Conservation (phyloP, 1,140 invertebrate species). For the Streblospio benedicti region DNA sequence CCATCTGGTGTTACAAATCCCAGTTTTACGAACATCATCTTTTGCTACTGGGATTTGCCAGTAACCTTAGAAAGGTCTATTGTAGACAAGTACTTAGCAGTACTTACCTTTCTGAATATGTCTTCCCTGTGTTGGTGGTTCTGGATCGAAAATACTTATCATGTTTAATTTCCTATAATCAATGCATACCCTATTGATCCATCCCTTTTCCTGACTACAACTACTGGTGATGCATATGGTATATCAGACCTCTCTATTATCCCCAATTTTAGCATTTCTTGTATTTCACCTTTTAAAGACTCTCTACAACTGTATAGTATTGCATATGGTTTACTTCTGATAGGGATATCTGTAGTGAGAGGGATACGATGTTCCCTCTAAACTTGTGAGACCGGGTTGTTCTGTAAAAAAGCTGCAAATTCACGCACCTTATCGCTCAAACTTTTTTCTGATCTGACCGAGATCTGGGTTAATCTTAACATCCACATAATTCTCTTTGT, state of each 20-base stretch:
- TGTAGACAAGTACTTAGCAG: no score
- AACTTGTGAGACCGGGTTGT: not conserved
- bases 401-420: not conserved
- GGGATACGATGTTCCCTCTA: not conserved
- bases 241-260: slow-evolving; percentile 16
- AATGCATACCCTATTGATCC: slow-evolving; percentile 9
- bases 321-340: not conserved
- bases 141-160: slow-evolving; percentile 16
- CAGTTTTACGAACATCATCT: no score
- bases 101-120: slow-evolving; percentile 7
- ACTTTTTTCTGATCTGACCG: no score
- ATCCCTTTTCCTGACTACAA: slow-evolving; percentile 14
- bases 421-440: not conserved
- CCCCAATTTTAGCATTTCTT: slow-evolving; percentile 10
- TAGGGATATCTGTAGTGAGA: not conserved
- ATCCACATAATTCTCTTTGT: no score
- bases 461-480: no score
- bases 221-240: slow-evolving; percentile 17
- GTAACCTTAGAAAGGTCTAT: no score
- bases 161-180: slow-evolving; percentile 16
- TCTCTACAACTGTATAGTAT: not conserved
- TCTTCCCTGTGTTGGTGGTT: slow-evolving; percentile 1
- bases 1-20: no score
- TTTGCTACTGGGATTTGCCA: no score
- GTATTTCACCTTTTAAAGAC: not conserved